These are phyloP conservation scores for Gyrodactylus bullatarudis DNA, from an alignment of 1,140 invertebrate species.

Conservation along the genomic window DNA sequence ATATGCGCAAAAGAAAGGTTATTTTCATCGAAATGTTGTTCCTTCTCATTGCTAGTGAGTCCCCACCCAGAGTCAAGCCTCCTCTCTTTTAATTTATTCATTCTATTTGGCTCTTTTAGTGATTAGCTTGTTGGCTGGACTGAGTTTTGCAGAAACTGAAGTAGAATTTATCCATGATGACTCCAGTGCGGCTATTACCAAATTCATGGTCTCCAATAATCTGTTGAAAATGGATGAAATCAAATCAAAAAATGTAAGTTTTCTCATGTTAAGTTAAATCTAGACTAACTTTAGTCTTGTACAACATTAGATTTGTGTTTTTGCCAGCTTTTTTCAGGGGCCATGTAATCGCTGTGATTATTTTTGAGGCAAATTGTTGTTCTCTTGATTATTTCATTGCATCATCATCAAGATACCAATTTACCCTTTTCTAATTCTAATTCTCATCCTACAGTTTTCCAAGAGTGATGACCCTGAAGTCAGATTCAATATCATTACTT, in stretches of 20 bases:
- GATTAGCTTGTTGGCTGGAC: not conserved
- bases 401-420: too few relatives aligned
- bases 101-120: not conserved
- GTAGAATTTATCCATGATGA: not conserved
- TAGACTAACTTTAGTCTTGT: too few relatives aligned
- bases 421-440: too few relatives aligned
- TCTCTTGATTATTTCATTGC: too few relatives aligned
- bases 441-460: too few relatives aligned
- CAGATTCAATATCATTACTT: not conserved
- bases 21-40: not conserved
- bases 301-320: too few relatives aligned
- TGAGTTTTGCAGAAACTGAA: not conserved
- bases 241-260: too few relatives aligned
- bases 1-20: not conserved
- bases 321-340: too few relatives aligned
- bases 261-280: too few relatives aligned
- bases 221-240: not conserved
- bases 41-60: not conserved
- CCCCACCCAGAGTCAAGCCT: not conserved
- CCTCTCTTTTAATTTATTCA: not conserved
- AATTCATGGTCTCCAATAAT: not conserved
- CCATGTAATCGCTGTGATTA: too few relatives aligned
- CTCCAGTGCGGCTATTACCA: not conserved
- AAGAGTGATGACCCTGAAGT: not conserved
- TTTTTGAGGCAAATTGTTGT: too few relatives aligned